phyloP scores from a whole-genome alignment of 1,140 invertebrate genomes.

The Lasioglossum albipes region DNA sequence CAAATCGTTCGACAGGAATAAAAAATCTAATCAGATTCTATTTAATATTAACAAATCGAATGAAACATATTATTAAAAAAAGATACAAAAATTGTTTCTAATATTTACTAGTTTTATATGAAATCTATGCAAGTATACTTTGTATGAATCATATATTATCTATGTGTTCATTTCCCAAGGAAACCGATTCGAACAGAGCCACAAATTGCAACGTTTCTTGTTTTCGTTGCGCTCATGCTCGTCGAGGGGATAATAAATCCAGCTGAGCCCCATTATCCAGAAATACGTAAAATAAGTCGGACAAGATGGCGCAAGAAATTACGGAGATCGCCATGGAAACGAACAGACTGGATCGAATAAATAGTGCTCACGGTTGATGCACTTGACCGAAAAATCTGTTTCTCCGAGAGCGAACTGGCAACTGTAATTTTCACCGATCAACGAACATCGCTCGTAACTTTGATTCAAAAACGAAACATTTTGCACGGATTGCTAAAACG shows the following conservation, averaged over 20 bases:
- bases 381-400: slow-evolving; percentile 47
- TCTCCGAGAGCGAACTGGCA: slow-evolving; percentile 19
- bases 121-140: no score
- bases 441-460: no score
- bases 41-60: not conserved
- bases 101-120: not conserved
- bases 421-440: no score
- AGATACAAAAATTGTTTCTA: not conserved
- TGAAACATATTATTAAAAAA: not conserved
- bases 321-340: not conserved
- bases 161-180: not conserved
- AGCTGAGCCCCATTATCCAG: slow-evolving; percentile 16
- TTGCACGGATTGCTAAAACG: not conserved
- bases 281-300: slow-evolving; percentile 29
- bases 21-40: not conserved
- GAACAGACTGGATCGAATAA: not conserved
- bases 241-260: slow-evolving; percentile 10
- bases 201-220: slow-evolving; percentile 2
- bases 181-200: not conserved
- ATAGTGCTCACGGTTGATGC: slow-evolving; percentile 19
- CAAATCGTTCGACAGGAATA: not conserved
- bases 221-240: not conserved
- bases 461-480: not conserved
- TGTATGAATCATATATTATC: no score
- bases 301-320: slow-evolving; percentile 23